Conservation (phyloP, 2,888 invertebrate genomes). For the Neelides folsomi region DNA sequence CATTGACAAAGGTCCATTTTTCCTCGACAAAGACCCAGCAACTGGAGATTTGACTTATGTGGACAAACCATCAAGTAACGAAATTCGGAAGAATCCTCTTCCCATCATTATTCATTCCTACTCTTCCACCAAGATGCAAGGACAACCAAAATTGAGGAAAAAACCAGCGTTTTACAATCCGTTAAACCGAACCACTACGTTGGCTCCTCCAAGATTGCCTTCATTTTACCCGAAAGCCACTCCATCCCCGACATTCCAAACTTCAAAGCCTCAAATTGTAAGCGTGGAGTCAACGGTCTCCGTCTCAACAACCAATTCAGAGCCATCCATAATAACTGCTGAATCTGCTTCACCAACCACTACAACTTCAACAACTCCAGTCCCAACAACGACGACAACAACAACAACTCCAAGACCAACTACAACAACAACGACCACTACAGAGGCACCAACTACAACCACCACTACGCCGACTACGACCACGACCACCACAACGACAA, state of each 20-base stretch:
- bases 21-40: constrained; percentile 28
- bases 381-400: constrained; percentile 9
- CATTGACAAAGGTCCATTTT: constrained; percentile 28
- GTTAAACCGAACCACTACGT: constrained; percentile 23
- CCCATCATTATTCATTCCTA: constrained; percentile 31
- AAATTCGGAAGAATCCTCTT: constrained; percentile 18
- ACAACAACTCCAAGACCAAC: constrained; percentile 9
- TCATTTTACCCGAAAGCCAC: constrained; percentile 22
- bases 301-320: constrained; percentile 7
- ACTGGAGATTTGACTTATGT: constrained; percentile 25
- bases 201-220: constrained; percentile 27
- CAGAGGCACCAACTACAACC: constrained; percentile 8
- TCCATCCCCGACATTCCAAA: constrained; percentile 6
- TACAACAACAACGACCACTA: constrained; percentile 6
- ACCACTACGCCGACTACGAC: constrained; percentile 9
- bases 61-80: too few species aligned
- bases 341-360: constrained; percentile 1
- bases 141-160: constrained; percentile 25
- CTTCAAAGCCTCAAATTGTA: constrained; percentile 4
- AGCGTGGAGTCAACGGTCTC: constrained; percentile 15
- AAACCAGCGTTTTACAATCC: constrained; percentile 28
- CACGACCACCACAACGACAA: constrained; percentile 14
- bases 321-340: constrained; percentile 5
- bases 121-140: constrained; percentile 28
- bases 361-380: constrained; percentile 1